Percentiles rank a stretch among this genome's conserved stretches.
phyloP scores from a whole-genome alignment of 2,113 vertebrate genomes.

The Thunnus maccoyii region DNA sequence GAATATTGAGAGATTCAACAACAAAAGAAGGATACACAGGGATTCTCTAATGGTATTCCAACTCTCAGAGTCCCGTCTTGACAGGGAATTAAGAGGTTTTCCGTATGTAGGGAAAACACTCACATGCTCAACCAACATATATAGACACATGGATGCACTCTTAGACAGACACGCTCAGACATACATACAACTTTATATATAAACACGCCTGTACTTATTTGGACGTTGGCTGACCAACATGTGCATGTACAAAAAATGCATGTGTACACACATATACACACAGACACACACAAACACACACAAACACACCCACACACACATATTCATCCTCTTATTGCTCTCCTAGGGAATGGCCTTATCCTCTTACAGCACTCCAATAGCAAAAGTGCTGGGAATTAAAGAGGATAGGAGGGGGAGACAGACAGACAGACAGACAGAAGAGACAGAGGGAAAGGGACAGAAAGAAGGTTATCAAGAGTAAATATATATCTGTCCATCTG shows the following conservation, averaged over 20 bases:
- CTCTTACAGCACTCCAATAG: constrained; percentile 73
- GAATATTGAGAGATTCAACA: constrained; percentile 27
- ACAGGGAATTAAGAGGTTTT: constrained; percentile 52
- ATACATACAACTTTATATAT: not conserved
- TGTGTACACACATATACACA: constrained; percentile 14
- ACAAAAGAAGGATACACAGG: constrained; percentile 26
- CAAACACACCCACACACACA: constrained; percentile 57
- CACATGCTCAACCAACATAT: constrained; percentile 4
- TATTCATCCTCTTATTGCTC: constrained; percentile 77
- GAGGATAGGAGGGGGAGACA: constrained; percentile 51
- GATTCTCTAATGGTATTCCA: constrained; percentile 40
- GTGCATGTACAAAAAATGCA: constrained; percentile 17
- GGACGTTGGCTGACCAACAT: constrained; percentile 12
- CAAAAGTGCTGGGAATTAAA: constrained; percentile 71
- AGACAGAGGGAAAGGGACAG: constrained; percentile 12
- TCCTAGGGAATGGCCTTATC: constrained; percentile 77
- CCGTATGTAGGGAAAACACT: constrained; percentile 53
- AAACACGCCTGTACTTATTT: not conserved
- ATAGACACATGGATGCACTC: not conserved
- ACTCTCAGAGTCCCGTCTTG: constrained; percentile 35
- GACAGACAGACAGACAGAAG: constrained; percentile 26
- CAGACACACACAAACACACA: constrained; percentile 1
- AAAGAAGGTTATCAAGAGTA: constrained; percentile 22
- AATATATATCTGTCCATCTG: constrained; percentile 34
- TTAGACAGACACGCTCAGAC: not conserved